Evolutionary conservation across 30 jellyfish, hydroid and myxozoan genomes (phyloP).

Genomic region (Nemopilema nomurai): DNA sequence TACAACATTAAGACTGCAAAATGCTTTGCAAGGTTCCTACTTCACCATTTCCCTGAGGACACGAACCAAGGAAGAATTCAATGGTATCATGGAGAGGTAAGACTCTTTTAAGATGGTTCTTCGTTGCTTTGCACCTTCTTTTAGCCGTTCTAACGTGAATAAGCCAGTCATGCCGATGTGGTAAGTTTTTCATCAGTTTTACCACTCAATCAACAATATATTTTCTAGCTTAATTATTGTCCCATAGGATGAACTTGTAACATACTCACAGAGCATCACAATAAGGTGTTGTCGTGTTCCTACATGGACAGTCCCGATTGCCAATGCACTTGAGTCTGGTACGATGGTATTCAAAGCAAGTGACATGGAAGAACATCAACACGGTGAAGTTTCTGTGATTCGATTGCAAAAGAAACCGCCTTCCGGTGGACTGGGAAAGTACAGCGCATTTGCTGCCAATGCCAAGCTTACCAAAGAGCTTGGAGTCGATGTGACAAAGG

Average conservation of each 20-base stretch:
- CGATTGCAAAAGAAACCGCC: constrained; percentile 1
- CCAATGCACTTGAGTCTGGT: background rate
- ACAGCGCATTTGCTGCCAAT: constrained; percentile 46
- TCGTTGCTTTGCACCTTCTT: no score
- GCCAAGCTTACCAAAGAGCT: constrained; percentile 14
- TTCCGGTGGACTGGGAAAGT: background rate
- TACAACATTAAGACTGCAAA: constrained; percentile 26
- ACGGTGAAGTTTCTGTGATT: constrained; percentile 3
- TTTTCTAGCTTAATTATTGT: no score
- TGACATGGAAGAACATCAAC: constrained; percentile 25
- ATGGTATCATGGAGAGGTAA: constrained; percentile 38
- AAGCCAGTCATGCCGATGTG: no score
- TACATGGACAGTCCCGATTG: constrained; percentile 28
- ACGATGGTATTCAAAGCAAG: background rate
- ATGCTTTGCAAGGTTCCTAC: constrained; percentile 27
- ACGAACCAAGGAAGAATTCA: constrained; percentile 21
- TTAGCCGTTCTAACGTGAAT: no score
- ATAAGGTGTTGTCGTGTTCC: constrained; percentile 23
- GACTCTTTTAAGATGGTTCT: no score
- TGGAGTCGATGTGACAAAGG: constrained; percentile 26
- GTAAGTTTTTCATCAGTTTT: no score
- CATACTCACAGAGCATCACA: constrained; percentile 29
- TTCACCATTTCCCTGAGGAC: constrained; percentile 32
- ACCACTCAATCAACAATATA: no score
- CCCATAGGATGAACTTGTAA: constrained; percentile 37